A percentile compares a stretch with the other conserved stretches of the same genome.
Evolutionary conservation across 2,113 vertebrate genomes (phyloP).

Genomic region (Caracal caracal): DNA sequence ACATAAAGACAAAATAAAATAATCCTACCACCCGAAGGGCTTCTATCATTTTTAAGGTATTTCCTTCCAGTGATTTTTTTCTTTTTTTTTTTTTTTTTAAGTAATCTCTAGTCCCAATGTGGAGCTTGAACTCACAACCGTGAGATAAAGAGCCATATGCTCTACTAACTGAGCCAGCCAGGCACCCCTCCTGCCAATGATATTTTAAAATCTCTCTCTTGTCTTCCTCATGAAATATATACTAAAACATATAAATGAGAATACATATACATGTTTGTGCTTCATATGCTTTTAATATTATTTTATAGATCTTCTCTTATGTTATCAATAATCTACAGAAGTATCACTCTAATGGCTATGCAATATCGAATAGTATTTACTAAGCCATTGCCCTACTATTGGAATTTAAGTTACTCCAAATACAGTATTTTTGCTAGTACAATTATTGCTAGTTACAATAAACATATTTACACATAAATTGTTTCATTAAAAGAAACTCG

Average conservation of each 20-base stretch:
- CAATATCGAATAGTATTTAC: background rate
- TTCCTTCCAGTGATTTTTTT: background rate
- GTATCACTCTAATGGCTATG: background rate
- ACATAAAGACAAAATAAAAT: background rate
- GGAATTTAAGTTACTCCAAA: background rate
- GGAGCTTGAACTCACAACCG: background rate
- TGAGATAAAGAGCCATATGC: background rate
- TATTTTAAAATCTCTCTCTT: background rate
- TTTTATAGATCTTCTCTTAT: background rate
- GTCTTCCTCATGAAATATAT: background rate
- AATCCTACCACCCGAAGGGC: background rate
- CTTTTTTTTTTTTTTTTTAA: background rate
- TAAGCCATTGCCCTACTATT: background rate
- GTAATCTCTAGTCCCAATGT: background rate
- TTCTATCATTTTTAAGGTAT: background rate
- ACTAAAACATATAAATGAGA: background rate
- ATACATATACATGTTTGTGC: background rate
- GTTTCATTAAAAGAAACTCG: background rate
- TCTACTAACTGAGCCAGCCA: background rate
- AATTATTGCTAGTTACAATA: background rate
- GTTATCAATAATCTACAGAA: background rate
- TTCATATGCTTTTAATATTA: background rate
- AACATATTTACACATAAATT: background rate
- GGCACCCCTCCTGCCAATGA: background rate
- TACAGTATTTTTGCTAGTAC: background rate